Conservation (phyloP, 2,113 vertebrate genomes). For the Prunella himalayana region DNA sequence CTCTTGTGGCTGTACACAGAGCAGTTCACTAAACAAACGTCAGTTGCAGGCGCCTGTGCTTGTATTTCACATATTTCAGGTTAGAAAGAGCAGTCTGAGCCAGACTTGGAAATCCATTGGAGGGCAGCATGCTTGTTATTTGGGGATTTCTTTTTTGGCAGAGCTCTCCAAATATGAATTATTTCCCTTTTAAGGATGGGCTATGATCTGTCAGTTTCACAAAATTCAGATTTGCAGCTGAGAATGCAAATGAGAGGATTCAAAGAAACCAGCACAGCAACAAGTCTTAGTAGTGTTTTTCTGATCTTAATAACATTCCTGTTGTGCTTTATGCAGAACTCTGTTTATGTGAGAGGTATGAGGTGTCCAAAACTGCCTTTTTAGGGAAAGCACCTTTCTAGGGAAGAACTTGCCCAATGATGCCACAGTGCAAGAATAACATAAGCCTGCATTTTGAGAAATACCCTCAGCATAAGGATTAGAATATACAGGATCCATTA, state of each 20-base stretch:
- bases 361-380: not conserved
- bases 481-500: not conserved
- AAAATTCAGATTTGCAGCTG: not conserved
- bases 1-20: not conserved
- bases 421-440: not conserved
- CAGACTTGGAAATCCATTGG: constrained; percentile 17
- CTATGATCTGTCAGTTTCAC: not conserved
- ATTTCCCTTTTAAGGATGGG: not conserved
- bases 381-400: not conserved
- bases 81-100: constrained; percentile 9
- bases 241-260: not conserved
- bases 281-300: not conserved
- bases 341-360: not conserved
- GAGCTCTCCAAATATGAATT: not conserved
- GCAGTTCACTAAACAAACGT: not conserved
- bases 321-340: not conserved
- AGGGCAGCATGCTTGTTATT: constrained; percentile 25
- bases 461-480: not conserved
- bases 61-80: not conserved
- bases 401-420: not conserved
- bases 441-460: not conserved
- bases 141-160: constrained; percentile 12
- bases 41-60: not conserved
- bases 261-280: not conserved
- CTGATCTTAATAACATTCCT: not conserved